phyloP scores from a whole-genome alignment of 2,888 invertebrate species.

The Lagria hirta region DNA sequence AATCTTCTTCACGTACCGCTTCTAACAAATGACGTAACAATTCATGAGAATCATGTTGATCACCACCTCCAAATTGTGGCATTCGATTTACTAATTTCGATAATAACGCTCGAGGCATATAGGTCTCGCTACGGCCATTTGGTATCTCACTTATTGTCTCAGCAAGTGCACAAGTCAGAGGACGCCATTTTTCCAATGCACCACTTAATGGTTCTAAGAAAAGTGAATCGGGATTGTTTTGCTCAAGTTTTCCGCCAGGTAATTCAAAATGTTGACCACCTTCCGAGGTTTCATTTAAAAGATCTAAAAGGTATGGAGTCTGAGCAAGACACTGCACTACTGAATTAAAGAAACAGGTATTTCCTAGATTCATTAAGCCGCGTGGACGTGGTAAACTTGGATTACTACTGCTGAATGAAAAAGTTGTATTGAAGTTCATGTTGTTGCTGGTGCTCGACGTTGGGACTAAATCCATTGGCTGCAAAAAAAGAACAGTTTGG shows the following conservation, averaged over 20 bases:
- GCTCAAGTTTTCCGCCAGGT: slow-evolving; percentile 70
- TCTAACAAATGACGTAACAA: slow-evolving; percentile 87
- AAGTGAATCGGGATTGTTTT: slow-evolving; percentile 44
- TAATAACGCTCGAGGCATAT: slow-evolving; percentile 66
- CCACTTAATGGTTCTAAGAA: slow-evolving; percentile 42
- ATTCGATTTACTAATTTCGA: slow-evolving; percentile 66
- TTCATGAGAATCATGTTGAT: slow-evolving; percentile 97
- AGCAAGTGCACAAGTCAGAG: slow-evolving; percentile 66
- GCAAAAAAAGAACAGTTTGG: slow-evolving; percentile 7
- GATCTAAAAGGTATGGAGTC: slow-evolving; percentile 72
- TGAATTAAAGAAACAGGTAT: slow-evolving; percentile 97
- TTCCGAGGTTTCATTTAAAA: slow-evolving; percentile 68
- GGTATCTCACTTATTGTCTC: slow-evolving; percentile 72
- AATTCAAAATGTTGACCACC: slow-evolving; percentile 70
- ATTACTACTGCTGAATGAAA: slow-evolving; percentile 8
- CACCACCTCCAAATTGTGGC: slow-evolving; percentile 88
- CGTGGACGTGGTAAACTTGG: slow-evolving; percentile 63
- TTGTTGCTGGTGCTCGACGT: slow-evolving; percentile 4
- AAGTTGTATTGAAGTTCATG: neutral
- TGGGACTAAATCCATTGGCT: slow-evolving; percentile 21
- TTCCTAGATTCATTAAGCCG: slow-evolving; percentile 89
- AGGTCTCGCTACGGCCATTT: slow-evolving; percentile 64
- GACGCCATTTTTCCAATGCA: slow-evolving; percentile 68
- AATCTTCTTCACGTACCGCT: slow-evolving; percentile 75
- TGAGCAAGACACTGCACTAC: slow-evolving; percentile 91